Conservation (phyloP, 2,797 vertebrate genomes). For the Crax fasciolata region DNA sequence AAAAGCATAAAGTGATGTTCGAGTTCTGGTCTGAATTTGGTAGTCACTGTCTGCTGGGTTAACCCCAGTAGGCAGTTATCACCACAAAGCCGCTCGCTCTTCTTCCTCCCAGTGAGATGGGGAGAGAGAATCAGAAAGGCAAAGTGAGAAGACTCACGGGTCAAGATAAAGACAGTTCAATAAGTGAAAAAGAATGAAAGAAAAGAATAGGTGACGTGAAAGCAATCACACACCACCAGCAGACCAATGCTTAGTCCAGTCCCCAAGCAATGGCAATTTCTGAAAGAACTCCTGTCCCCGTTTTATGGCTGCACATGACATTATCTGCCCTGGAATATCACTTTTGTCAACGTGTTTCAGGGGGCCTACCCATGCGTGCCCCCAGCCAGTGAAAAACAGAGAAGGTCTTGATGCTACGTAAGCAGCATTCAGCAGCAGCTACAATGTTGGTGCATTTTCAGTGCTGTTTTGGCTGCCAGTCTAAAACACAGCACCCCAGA, state of each 20-base stretch:
- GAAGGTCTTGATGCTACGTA: neutral
- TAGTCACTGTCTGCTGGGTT: neutral
- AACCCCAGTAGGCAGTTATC: neutral
- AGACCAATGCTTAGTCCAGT: neutral
- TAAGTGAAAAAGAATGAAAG: neutral
- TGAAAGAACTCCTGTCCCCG: neutral
- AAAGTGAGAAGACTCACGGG: neutral
- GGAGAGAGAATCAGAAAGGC: neutral
- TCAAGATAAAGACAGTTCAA: neutral
- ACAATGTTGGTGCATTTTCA: neutral
- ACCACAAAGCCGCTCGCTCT: neutral
- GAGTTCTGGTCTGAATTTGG: neutral
- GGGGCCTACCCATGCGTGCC: neutral
- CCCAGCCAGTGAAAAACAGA: neutral
- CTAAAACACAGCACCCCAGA: neutral
- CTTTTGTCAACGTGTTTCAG: neutral
- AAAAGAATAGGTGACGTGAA: neutral
- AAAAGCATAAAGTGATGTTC: neutral
- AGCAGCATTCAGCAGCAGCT: neutral
- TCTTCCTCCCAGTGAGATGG: neutral
- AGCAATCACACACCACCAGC: neutral
- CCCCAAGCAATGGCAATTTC: neutral
- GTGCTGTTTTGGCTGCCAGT: neutral
- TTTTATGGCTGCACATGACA: neutral
- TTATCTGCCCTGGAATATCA: rapidly evolving